phyloP scores from a whole-genome alignment of 2,888 invertebrate genomes.

The Phlogophora meticulosa region DNA sequence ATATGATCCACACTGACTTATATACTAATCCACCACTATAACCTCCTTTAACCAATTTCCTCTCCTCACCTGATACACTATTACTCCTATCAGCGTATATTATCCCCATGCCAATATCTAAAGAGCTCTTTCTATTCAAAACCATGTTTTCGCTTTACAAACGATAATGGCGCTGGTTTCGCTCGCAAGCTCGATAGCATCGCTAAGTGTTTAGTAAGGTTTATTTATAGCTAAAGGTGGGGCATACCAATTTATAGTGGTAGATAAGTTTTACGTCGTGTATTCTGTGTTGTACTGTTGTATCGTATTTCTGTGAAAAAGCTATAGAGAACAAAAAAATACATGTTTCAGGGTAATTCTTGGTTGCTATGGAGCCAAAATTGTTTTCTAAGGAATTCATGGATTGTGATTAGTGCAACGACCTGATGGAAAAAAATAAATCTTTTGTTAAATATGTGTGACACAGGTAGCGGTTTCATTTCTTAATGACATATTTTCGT shows the following conservation, averaged over 20 bases:
- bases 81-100: slow-evolving; percentile 31
- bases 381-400: too few species aligned
- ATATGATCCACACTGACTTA: too few species aligned
- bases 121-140: slow-evolving; percentile 58
- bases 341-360: neutral
- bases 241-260: slow-evolving; percentile 68
- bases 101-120: slow-evolving; percentile 44
- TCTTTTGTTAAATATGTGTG: too few species aligned
- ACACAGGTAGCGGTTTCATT: too few species aligned
- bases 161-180: slow-evolving; percentile 65
- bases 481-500: too few species aligned
- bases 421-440: too few species aligned
- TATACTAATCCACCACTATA: neutral
- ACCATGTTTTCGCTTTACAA: slow-evolving; percentile 51
- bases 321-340: too few species aligned
- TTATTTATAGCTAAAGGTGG: slow-evolving; percentile 68
- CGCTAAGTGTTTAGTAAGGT: slow-evolving; percentile 72
- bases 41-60: slow-evolving; percentile 36
- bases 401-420: too few species aligned
- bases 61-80: slow-evolving; percentile 14
- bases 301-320: neutral
- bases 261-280: slow-evolving; percentile 68
- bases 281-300: slow-evolving; percentile 17
- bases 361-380: too few species aligned
- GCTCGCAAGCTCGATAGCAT: slow-evolving; percentile 69